Base-by-base conservation (phyloP, 2,888 invertebrate genomes). In the Oxycera nigricornis region DNA sequence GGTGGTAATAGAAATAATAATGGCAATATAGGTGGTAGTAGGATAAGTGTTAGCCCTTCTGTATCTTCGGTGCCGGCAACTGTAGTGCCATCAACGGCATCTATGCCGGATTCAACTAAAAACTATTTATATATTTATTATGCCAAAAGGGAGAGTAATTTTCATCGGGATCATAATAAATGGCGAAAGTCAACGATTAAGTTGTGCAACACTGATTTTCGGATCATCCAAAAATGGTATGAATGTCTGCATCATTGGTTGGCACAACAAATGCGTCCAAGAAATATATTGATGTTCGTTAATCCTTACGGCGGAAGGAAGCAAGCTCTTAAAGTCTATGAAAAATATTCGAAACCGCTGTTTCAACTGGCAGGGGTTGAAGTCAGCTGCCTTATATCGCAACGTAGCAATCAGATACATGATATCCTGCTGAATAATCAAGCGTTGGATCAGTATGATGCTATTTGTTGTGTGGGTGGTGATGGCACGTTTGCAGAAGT, bases 401-500 rank as follows among this genome's bases (percentile, higher is more conserved):
- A 93, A 81, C 86, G 92, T 74, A 90, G 91, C 22, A 91, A 93
- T 82, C 94, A 94, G 84, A 93, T 94, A 35, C 88, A 89, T 39
- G 93, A 94, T 81, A 88, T 88, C 24, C 78, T 85, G 1, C 83
- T 93, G 65, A 81, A 88, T 55, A 86, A 86, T 73, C 87, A 88
- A 74, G 87, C 88, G 80, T 82, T 90, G 76, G 89, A 90, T 76
- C 85, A 86, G 78, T 89, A 87, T 78, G 88, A 91, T 86, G 93
- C 92, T 0, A 87, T 94, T 22, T 90, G 92, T 20, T 92, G 92
- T 83, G 91, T 95, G 7, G 95, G 95, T 0, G 95, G 95, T 0
- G 95, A 96, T 83, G 95, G 95, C 0, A 93, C 94, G 55, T 92
- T 94, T 79, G 90, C 93, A 6, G 95, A 95, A 85, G 87, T 94